Base-by-base conservation (phyloP, 2,113 vertebrate genomes). In the Syrmaticus mikado region DNA sequence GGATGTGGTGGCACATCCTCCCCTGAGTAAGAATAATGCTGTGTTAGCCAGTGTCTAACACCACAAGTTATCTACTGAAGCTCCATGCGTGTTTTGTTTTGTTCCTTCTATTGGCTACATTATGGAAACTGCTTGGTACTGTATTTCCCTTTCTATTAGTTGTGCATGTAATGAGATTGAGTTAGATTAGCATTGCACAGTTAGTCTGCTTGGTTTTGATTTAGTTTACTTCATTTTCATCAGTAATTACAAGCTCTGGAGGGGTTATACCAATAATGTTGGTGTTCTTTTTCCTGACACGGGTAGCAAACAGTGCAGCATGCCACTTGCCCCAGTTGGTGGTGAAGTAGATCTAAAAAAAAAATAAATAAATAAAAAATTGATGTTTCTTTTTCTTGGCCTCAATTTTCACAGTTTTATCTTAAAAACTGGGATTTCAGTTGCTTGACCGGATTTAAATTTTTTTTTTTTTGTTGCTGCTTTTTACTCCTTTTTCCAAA, bases 301-400 rank as follows among this genome's bases (percentile, higher is more conserved):
- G 20, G 20, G 74, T 57, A 89, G 80, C 84, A 90, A 93, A 65
- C 77, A 82, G 81, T 46, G 66, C 91, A 81, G 46, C 28, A 30
- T 84, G 61, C 70, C 71, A 75, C 86, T 94, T 87, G 89, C 77
- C 80, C 55, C 74, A 52, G 70, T n/a, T 91, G 93, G 81, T 94
- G 93, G 83, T 86, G 86, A 75, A 57, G 77, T 95, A 94, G 81
- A 82, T 48, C 11, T 5, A 2, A 48, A 22, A 24, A 45, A 48
- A 38, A 38, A 38, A 41, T 80, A 94, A 55, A 62, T 52, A 93
- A 30, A 8, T 38, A 0, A 38, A 38, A 38, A 38, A 38, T 62
- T 27, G 8, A 38, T 55, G 28, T 81, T 94, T 71, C 73, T 71
- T 84, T 92, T 88, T 82, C 60, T 46, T 93, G 61, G 32, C 90